Conservation (phyloP, 2,888 invertebrate species). For the Thyatira batis region DNA sequence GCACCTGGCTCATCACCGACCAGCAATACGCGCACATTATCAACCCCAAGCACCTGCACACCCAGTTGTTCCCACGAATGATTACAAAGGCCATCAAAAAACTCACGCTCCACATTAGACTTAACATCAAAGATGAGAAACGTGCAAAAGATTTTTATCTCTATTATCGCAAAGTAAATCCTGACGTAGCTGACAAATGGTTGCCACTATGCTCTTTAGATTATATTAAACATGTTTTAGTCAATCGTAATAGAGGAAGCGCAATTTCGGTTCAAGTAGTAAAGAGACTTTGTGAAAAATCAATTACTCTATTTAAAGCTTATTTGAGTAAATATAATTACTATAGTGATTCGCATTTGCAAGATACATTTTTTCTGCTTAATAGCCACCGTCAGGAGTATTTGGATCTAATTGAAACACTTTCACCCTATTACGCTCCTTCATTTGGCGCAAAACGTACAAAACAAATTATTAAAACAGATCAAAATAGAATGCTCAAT, state of each 20-base stretch:
- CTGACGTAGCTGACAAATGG: conserved; percentile 52
- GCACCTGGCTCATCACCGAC: conserved; percentile 60
- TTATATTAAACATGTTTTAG: conserved; percentile 46
- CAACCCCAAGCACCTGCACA: conserved; percentile 56
- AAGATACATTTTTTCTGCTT: too few species aligned
- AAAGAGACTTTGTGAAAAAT: conserved; percentile 50
- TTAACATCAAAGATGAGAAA: conserved; percentile 51
- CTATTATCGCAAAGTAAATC: conserved; percentile 37
- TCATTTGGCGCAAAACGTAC: too few species aligned
- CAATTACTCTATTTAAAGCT: conserved; percentile 19
- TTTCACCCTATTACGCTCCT: neutral
- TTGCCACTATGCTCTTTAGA: conserved; percentile 54
- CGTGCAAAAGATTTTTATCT: conserved; percentile 61
- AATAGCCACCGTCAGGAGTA: too few species aligned
- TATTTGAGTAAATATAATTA: conserved; percentile 25
- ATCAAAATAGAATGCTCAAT: too few species aligned
- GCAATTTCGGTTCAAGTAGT: conserved; percentile 31
- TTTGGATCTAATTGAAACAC: neutral
- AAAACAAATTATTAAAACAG: too few species aligned
- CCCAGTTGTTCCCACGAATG: conserved; percentile 55
- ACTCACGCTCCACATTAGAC: conserved; percentile 52
- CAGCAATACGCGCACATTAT: conserved; percentile 54
- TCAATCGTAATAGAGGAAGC: conserved; percentile 22
- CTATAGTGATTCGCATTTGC: conserved; percentile 7
- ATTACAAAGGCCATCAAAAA: conserved; percentile 54